Percentiles rank a stretch among this genome's conserved stretches.
Evolutionary conservation across 2,797 vertebrate genomes (phyloP).

Genomic region (Lindbergichthys nudifrons): DNA sequence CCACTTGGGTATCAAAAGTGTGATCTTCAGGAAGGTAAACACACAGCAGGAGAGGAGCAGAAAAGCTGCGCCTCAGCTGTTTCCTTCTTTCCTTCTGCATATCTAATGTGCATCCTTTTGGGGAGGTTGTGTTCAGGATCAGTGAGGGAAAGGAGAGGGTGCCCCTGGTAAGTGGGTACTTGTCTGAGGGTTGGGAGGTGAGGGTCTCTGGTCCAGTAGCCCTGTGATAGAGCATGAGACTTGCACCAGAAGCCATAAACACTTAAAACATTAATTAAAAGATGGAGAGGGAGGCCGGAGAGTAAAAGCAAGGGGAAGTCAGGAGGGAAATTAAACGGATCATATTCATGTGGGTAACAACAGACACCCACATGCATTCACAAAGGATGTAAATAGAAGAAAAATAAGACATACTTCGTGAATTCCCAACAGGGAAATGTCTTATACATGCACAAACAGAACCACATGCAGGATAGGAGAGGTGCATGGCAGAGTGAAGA

Average conservation of each 20-base stretch:
- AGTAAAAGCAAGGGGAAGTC: not conserved
- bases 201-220: constrained; percentile 38
- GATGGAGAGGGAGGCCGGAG: constrained; percentile 8
- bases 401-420: too few species aligned
- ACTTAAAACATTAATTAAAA: constrained; percentile 34
- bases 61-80: not conserved
- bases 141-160: constrained; percentile 2
- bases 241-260: constrained; percentile 8
- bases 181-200: constrained; percentile 17
- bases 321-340: constrained; percentile 37
- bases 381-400: too few species aligned
- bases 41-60: too few species aligned
- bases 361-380: constrained; percentile 7
- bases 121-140: constrained; percentile 36
- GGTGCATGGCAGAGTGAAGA: too few species aligned
- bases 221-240: not conserved
- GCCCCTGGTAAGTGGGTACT: constrained; percentile 31
- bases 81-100: constrained; percentile 30
- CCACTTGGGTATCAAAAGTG: constrained; percentile 15
- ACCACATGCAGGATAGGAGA: too few species aligned
- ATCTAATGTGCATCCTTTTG: constrained; percentile 43
- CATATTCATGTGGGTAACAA: constrained; percentile 49
- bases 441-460: too few species aligned
- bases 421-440: too few species aligned
- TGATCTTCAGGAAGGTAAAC: constrained; percentile 14